Percentiles rank a stretch among this genome's conserved stretches.
Conservation (phyloP, 2,113 vertebrate species). For the Raja brachyura region DNA sequence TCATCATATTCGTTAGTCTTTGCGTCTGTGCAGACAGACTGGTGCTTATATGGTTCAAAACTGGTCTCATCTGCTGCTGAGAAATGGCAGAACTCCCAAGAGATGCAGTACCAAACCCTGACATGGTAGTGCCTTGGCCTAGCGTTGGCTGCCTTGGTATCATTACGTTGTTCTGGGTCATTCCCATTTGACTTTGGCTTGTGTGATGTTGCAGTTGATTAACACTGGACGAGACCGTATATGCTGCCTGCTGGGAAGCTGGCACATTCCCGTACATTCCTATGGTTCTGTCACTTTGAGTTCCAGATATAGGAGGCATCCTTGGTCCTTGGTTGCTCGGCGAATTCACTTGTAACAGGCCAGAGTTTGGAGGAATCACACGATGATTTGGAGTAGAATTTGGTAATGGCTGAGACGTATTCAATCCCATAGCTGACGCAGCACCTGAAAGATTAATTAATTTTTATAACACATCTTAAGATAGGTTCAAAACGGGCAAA, state of each 20-base stretch:
- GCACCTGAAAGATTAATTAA: slow-evolving; percentile 50
- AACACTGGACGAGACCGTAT: slow-evolving; percentile 54
- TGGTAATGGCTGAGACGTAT: slow-evolving; percentile 61
- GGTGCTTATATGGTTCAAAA: slow-evolving; percentile 51
- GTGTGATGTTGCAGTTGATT: slow-evolving; percentile 68
- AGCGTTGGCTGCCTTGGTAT: slow-evolving; percentile 59
- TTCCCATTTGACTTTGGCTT: slow-evolving; percentile 62
- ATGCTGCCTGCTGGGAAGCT: slow-evolving; percentile 58
- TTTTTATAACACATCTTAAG: background rate
- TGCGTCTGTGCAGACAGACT: slow-evolving; percentile 56
- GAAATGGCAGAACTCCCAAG: slow-evolving; percentile 48
- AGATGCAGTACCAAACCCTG: slow-evolving; percentile 60
- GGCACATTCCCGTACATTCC: slow-evolving; percentile 64
- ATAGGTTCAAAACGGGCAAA: background rate
- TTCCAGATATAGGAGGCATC: slow-evolving; percentile 57
- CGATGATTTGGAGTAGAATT: slow-evolving; percentile 68
- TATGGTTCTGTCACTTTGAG: slow-evolving; percentile 52
- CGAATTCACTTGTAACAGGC: slow-evolving; percentile 54
- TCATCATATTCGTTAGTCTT: slow-evolving; percentile 62
- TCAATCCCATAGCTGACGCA: slow-evolving; percentile 60
- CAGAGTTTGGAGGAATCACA: slow-evolving; percentile 63
- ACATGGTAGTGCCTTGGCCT: slow-evolving; percentile 49
- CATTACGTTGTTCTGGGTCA: slow-evolving; percentile 63
- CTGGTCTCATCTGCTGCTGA: slow-evolving; percentile 60
- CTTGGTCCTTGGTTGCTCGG: slow-evolving; percentile 61